A percentile compares a stretch with the other conserved stretches of the same genome.
Conservation (phyloP, 2,888 invertebrate species). For the Piscicola geometra region DNA sequence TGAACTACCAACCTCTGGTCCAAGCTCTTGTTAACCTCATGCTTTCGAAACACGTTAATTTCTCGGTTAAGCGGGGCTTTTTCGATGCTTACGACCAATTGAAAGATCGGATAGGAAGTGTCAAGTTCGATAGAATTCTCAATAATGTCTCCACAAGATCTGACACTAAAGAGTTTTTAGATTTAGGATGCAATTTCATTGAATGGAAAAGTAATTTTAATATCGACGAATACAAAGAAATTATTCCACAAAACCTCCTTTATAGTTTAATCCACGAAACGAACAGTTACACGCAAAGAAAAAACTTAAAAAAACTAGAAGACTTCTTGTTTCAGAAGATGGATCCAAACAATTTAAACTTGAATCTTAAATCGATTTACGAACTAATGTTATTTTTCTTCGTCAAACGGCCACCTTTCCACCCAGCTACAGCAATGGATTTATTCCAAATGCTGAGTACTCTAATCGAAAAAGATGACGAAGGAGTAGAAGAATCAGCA, state of each 20-base stretch:
- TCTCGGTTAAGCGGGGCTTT: not conserved
- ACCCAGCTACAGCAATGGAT: not conserved
- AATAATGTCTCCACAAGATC: not conserved
- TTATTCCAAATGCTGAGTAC: not conserved
- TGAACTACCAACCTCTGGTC: not conserved
- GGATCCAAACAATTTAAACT: not conserved
- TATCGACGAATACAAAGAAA: not conserved
- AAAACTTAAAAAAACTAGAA: not conserved
- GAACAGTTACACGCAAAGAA: not conserved
- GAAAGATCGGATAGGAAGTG: not conserved
- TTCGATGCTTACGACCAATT: not conserved
- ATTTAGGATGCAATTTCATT: not conserved
- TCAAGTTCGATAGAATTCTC: not conserved
- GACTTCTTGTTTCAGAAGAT: not conserved
- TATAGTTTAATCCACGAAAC: not conserved
- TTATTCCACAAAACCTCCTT: not conserved
- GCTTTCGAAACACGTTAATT: not conserved
- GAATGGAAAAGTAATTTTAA: slow-evolving; percentile 7
- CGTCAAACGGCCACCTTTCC: not conserved
- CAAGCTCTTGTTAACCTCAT: not conserved
- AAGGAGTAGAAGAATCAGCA: not conserved
- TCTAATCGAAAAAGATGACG: not conserved
- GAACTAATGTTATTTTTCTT: not conserved
- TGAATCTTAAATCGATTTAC: not conserved
- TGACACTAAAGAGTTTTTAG: not conserved